phyloP scores from a whole-genome alignment of 2,113 vertebrate genomes.

The Ameiurus melas region DNA sequence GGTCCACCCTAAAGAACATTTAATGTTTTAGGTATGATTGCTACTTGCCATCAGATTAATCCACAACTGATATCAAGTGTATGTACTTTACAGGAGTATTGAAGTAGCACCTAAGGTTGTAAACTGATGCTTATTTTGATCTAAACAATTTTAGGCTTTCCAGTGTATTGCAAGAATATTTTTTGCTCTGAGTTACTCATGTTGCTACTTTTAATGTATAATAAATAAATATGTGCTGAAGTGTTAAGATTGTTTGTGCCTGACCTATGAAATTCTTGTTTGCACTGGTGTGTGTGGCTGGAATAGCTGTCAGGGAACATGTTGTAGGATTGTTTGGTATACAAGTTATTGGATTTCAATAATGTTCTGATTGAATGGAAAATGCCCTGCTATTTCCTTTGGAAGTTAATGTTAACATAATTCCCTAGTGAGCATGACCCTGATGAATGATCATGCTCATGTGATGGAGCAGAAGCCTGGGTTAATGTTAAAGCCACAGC shows the following conservation, averaged over 20 bases:
- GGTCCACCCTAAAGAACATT: neutral
- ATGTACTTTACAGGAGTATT: neutral
- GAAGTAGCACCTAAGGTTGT: neutral
- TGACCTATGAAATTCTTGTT: neutral
- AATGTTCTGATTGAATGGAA: neutral
- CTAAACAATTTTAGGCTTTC: neutral
- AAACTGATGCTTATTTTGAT: neutral
- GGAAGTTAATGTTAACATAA: neutral
- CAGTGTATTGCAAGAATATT: neutral
- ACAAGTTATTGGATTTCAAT: neutral
- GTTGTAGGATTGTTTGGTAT: neutral
- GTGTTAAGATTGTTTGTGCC: neutral
- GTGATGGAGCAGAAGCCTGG: slow-evolving; percentile 19
- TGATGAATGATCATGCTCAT: slow-evolving; percentile 18
- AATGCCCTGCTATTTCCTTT: neutral
- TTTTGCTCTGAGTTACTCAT: no score
- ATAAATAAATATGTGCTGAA: neutral
- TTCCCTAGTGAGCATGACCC: neutral
- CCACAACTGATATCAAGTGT: no score
- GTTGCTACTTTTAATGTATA: neutral
- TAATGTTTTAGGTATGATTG: neutral
- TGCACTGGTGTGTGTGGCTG: neutral
- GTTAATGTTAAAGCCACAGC: slow-evolving; percentile 41
- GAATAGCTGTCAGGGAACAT: neutral
- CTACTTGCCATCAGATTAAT: neutral